Evolutionary conservation across 2,888 invertebrate genomes (phyloP), one percentile per base, ranked within the genome.

Genomic region (Dolichomitus sp.): DNA sequence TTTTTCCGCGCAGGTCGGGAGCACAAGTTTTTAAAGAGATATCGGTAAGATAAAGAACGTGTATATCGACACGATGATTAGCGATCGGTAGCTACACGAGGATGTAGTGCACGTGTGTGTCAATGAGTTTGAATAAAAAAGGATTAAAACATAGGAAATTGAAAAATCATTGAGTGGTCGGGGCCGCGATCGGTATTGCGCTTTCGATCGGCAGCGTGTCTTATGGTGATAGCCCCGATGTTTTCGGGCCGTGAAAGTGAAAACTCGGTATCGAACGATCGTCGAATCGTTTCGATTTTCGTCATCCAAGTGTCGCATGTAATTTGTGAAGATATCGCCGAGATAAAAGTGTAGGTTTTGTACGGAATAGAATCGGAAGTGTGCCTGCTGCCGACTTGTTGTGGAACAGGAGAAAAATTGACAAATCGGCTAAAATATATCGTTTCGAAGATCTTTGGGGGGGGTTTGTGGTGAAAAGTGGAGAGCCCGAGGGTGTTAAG

Each of bases 401-500:
- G 37, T 37, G 37, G 37, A 37, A 37, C 37, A 7, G 37, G 37
- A 37, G 37, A 27, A 70, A 40, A 57, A 45, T 57, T 14, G 30
- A 19, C 2, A 30, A 45, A 50, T 52, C 52, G 23, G 1, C 17
- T 0, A 30, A 23, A 52, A 30, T 69, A 52, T 69, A 2, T 27
- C 9, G 17, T 42, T 48, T 61, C 14, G 42, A 11, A 40, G 68
- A 27, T 66, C 27, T 50, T 50, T n/a, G 40, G 40, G 54, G 69
- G 50, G 42, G 66, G 57, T 2, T 54, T n/a, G 61, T n/a, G 69
- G n/a, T 23, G 65, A 69, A 48, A 69, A 42, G 52, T 50, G 33
- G 50, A 57, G 66, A 73, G 82, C 66, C 69, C 68, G 68, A 74
- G 83, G 83, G 84, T 74, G 37, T 37, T 37, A 37, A 85, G 83